phyloP scores from a whole-genome alignment of 1,140 invertebrate genomes.

The Drosophila takahashii region DNA sequence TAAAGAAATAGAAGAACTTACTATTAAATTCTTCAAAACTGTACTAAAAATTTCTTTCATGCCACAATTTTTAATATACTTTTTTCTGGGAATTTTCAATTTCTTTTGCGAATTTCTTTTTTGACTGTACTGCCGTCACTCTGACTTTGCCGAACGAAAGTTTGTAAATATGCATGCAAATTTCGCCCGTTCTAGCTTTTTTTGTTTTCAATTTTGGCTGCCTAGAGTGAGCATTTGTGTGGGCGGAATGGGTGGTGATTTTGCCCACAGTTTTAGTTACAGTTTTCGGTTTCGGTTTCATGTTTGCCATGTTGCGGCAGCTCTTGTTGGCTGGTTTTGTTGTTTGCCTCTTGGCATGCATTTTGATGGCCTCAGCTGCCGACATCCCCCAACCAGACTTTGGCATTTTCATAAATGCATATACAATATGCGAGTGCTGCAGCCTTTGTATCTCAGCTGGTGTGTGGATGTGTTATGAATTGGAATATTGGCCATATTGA shows the following conservation, averaged over 20 bases:
- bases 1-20: too few species aligned
- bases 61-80: background rate
- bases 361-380: constrained; percentile 59
- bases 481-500: constrained; percentile 59
- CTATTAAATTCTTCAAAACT: background rate
- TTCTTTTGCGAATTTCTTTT: background rate
- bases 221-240: constrained; percentile 22
- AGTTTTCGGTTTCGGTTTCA: constrained; percentile 79
- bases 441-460: constrained; percentile 43
- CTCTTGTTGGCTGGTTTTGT: constrained; percentile 21
- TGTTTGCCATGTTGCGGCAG: constrained; percentile 77
- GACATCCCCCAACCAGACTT: constrained; percentile 32
- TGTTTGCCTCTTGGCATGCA: constrained; percentile 66
- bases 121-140: constrained; percentile 17
- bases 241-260: constrained; percentile 1
- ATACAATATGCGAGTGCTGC: constrained; percentile 40
- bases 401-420: constrained; percentile 72
- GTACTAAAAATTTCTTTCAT: background rate
- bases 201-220: constrained; percentile 72
- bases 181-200: constrained; percentile 45
- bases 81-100: background rate
- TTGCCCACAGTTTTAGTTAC: constrained; percentile 72
- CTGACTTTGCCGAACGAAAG: constrained; percentile 64
- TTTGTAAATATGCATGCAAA: constrained; percentile 82
- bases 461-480: constrained; percentile 41